Conservation (phyloP, 2,888 invertebrate species). For the Sialis lutaria region DNA sequence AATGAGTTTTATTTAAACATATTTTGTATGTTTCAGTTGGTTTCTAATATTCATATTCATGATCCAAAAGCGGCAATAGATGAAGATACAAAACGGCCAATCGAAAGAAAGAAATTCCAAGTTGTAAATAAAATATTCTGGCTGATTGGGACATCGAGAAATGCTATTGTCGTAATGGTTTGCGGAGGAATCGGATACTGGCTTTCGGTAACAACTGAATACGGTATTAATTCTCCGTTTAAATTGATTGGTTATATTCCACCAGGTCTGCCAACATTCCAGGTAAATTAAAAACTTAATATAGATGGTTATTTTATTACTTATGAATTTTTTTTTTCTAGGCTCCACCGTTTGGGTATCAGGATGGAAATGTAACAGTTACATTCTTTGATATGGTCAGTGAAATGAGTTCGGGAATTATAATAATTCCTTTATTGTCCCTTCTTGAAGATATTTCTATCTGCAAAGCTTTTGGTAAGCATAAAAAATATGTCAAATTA, state of each 20-base stretch:
- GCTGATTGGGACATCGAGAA: conserved; percentile 64
- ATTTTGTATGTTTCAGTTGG: conserved; percentile 29
- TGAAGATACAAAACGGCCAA: conserved; percentile 34
- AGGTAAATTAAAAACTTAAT: conserved; percentile 16
- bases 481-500: conserved; percentile 21
- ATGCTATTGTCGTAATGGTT: conserved; percentile 66
- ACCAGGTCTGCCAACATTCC: conserved; percentile 50
- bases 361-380: conserved; percentile 31
- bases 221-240: conserved; percentile 32
- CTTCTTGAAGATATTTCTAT: conserved; percentile 84
- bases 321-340: conserved; percentile 19
- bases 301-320: conserved; percentile 44
- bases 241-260: conserved; percentile 59
- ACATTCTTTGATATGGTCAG: conserved; percentile 54
- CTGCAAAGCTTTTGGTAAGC: conserved; percentile 78
- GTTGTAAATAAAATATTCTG: conserved; percentile 49
- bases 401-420: conserved; percentile 66
- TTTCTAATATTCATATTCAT: conserved; percentile 46
- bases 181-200: conserved; percentile 53
- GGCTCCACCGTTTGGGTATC: conserved; percentile 19
- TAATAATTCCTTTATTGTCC: conserved; percentile 74
- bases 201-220: conserved; percentile 30
- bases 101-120: conserved; percentile 9
- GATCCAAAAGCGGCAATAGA: conserved; percentile 13
- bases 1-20: conserved; percentile 1